These are phyloP conservation scores for Melanotaenia maccullochi DNA, from an alignment of 2,797 vertebrate species.

Conservation along the genomic window DNA sequence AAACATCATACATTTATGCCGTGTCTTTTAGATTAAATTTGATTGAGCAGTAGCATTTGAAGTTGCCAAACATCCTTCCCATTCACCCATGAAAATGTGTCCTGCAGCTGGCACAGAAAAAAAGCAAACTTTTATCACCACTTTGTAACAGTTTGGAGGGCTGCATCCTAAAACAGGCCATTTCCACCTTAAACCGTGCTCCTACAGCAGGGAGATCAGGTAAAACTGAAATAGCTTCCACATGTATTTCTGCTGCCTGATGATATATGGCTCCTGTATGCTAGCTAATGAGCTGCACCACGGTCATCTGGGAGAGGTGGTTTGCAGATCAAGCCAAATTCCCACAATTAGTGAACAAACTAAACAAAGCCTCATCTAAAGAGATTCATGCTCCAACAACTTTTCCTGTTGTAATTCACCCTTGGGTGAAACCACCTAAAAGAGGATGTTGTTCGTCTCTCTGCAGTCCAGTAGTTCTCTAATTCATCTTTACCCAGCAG, in stretches of 20 bases:
- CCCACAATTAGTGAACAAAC: conserved; percentile 39
- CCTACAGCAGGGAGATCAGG: conserved; percentile 30
- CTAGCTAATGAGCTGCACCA: conserved; percentile 53
- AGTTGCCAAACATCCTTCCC: conserved; percentile 25
- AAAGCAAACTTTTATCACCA: conserved; percentile 38
- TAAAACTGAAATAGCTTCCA: conserved; percentile 66
- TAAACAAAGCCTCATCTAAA: conserved; percentile 48
- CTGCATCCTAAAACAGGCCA: conserved; percentile 34
- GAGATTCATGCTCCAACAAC: conserved; percentile 38
- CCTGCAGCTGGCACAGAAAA: conserved; percentile 52
- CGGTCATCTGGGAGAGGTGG: conserved; percentile 38
- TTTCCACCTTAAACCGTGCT: conserved; percentile 44
- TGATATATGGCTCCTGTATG: conserved; percentile 54
- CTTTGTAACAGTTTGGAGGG: conserved; percentile 43
- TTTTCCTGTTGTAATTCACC: conserved; percentile 59
- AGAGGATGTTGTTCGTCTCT: conserved; percentile 51
- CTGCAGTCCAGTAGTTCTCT: conserved; percentile 29
- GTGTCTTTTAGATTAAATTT: too few species aligned
- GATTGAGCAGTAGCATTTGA: conserved; percentile 19
- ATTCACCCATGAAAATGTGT: conserved; percentile 33
- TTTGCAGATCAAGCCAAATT: conserved; percentile 47
- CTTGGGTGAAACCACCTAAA: conserved; percentile 36
- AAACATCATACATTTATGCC: too few species aligned
- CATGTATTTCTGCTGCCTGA: conserved; percentile 37
- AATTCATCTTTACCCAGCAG: conserved; percentile 41